Conservation (phyloP, 2,113 vertebrate species). For the Calonectris borealis region DNA sequence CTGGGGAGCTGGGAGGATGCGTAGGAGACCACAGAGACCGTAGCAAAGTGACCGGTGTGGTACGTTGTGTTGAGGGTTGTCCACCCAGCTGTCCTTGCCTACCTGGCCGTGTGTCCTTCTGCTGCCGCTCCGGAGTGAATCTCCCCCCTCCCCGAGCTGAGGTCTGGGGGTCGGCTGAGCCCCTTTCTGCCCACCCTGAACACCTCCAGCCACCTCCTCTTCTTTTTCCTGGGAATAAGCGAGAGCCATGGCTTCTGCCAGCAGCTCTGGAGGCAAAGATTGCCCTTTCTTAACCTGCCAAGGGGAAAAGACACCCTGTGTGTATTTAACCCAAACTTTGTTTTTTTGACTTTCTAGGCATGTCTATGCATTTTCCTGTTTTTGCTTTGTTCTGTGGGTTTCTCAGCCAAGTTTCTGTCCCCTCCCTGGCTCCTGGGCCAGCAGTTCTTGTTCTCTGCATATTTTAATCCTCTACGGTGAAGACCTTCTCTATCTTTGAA, state of each 20-base stretch:
- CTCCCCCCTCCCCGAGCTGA: background rate
- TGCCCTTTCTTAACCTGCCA: background rate
- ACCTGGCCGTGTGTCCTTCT: background rate
- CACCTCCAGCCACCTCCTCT: background rate
- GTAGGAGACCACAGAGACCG: background rate
- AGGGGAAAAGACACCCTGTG: background rate
- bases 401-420: slow-evolving; percentile 30
- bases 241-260: background rate
- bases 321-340: slow-evolving; percentile 33
- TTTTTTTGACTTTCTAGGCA: slow-evolving; percentile 30
- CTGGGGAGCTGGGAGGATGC: background rate
- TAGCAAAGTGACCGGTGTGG: background rate
- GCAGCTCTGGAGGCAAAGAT: background rate
- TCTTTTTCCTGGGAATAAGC: background rate
- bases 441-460: background rate
- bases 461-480: background rate
- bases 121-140: accelerated
- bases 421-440: background rate
- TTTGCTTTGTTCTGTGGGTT: background rate
- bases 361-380: slow-evolving; percentile 39
- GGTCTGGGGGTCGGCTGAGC: background rate
- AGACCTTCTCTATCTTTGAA: background rate
- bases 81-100: background rate
- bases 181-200: background rate
- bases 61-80: background rate